Evolutionary conservation across 2,888 invertebrate species (phyloP).

Genomic region (Girardia tigrina): DNA sequence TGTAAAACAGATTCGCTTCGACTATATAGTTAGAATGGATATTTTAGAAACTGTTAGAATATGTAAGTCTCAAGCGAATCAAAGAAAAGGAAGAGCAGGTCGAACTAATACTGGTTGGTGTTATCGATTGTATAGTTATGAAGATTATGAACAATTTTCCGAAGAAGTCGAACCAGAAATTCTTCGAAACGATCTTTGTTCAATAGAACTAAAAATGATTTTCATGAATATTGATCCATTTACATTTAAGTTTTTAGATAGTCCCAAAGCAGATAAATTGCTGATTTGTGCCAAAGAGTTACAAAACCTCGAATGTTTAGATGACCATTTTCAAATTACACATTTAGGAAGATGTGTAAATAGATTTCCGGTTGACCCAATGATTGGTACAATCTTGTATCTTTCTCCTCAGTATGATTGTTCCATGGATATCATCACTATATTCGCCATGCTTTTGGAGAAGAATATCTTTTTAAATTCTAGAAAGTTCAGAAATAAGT

Average conservation of each 20-base stretch:
- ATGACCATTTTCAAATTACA: neutral
- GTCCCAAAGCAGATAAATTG: neutral
- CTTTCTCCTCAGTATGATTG: neutral
- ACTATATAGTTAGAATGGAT: conserved; percentile 43
- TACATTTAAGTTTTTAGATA: neutral
- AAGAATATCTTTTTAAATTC: neutral
- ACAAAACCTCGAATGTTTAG: neutral
- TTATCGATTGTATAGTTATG: conserved; percentile 45
- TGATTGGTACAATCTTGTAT: neutral
- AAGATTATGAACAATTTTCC: conserved; percentile 43
- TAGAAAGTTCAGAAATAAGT: neutral
- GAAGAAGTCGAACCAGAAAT: conserved; percentile 45
- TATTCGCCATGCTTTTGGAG: neutral
- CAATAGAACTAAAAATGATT: conserved; percentile 44
- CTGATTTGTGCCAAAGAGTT: neutral
- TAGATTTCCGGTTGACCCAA: neutral
- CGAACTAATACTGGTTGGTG: conserved; percentile 47
- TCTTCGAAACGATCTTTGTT: conserved; percentile 42
- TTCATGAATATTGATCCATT: conserved; percentile 42
- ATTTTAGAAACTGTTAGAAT: conserved; percentile 41
- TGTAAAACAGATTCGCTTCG: conserved; percentile 46
- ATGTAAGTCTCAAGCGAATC: conserved; percentile 48
- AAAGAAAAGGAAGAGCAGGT: conserved; percentile 50
- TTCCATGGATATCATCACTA: neutral
- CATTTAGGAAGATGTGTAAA: neutral